Conservation (phyloP, 2,888 invertebrate genomes). For the Chorisops tibialis region DNA sequence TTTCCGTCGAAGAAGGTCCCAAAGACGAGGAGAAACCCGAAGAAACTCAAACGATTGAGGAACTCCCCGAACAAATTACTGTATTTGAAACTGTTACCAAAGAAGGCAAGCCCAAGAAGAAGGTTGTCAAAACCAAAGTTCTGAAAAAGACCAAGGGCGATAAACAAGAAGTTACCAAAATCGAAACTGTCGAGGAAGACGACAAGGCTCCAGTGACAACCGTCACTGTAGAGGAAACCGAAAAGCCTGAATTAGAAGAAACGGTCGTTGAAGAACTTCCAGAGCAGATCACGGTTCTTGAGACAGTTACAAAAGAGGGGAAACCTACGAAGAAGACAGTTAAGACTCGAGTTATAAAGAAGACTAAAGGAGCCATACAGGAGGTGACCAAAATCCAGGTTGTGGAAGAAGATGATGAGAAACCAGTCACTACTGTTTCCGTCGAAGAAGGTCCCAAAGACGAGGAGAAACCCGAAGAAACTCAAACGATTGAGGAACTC, state of each 20-base stretch:
- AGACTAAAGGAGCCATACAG: slow-evolving; percentile 37
- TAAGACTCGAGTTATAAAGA: slow-evolving; percentile 43
- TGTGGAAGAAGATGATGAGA: slow-evolving; percentile 42
- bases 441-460: slow-evolving; percentile 41
- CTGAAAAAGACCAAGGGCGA: slow-evolving; percentile 40
- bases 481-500: slow-evolving; percentile 38
- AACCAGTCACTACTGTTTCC: slow-evolving; percentile 43
- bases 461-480: slow-evolving; percentile 45
- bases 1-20: slow-evolving; percentile 33
- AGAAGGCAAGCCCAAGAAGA: slow-evolving; percentile 44
- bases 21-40: slow-evolving; percentile 43
- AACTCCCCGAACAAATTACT: slow-evolving; percentile 33
- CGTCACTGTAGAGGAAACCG: slow-evolving; percentile 41
- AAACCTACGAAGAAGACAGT: slow-evolving; percentile 41
- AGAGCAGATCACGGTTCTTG: slow-evolving; percentile 42
- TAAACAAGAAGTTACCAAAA: slow-evolving; percentile 46
- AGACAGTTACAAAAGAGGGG: slow-evolving; percentile 39
- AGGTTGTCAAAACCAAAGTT: slow-evolving; percentile 45
- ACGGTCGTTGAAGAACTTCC: slow-evolving; percentile 29
- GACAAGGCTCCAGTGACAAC: slow-evolving; percentile 43
- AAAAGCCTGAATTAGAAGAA: slow-evolving; percentile 15
- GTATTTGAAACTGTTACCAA: slow-evolving; percentile 45
- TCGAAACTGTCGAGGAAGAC: slow-evolving; percentile 37
- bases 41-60: slow-evolving; percentile 33
- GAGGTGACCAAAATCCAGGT: slow-evolving; percentile 46